phyloP scores from a whole-genome alignment of 1,140 invertebrate species.

The honey bee (Apis mellifera) region DNA sequence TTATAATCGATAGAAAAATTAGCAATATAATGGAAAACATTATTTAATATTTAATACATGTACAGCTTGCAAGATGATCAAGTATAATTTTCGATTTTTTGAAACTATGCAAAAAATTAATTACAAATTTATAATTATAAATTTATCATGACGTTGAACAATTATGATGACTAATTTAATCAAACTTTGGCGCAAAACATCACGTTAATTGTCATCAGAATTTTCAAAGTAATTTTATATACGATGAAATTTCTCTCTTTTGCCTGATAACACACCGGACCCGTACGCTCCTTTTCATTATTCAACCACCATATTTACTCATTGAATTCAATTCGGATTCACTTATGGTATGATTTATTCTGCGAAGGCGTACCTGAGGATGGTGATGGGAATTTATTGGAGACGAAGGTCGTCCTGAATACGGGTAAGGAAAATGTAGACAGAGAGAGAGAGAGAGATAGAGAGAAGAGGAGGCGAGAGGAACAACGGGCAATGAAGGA shows the following conservation, averaged over 20 bases:
- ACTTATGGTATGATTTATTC: conserved; percentile 79
- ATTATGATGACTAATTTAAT: conserved; percentile 20
- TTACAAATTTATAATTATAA: not conserved
- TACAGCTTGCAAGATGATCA: not conserved
- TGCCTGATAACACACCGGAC: not conserved
- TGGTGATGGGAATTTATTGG: conserved; percentile 78
- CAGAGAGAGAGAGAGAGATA: not conserved
- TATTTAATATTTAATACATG: too few species aligned
- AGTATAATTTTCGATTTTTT: not conserved
- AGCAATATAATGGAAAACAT: too few species aligned
- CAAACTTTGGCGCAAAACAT: not conserved
- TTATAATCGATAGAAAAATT: too few species aligned
- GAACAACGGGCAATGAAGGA: conserved; percentile 51
- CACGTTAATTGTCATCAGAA: conserved; percentile 1
- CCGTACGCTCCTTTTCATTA: conserved; percentile 66
- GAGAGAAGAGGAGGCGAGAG: conserved; percentile 3
- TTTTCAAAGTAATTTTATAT: conserved; percentile 13
- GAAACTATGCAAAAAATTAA: not conserved
- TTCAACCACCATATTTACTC: conserved; percentile 79
- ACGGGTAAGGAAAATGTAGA: conserved; percentile 50
- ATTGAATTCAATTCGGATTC: conserved; percentile 81
- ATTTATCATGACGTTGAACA: not conserved
- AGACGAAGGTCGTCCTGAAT: conserved; percentile 69
- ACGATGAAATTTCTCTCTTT: not conserved
- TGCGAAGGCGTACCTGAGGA: conserved; percentile 71